A percentile compares a stretch with the other conserved stretches of the same genome.
phyloP scores from a whole-genome alignment of 2,888 invertebrate species.

The Clitarchus hookeri region DNA sequence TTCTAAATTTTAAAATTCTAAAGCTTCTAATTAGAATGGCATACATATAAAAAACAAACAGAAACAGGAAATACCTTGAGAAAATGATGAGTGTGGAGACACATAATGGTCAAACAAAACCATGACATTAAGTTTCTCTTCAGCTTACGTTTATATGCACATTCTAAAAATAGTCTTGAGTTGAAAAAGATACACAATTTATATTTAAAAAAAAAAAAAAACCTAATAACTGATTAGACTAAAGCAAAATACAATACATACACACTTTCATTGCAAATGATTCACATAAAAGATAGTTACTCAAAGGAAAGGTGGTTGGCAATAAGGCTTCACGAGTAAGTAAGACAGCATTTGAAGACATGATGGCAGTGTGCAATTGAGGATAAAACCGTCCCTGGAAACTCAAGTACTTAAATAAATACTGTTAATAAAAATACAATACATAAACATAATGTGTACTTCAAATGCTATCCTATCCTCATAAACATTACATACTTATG shows the following conservation, averaged over 20 bases:
- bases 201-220: constrained; percentile 28
- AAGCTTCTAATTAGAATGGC: not conserved
- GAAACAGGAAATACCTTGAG: constrained; percentile 2
- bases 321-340: not conserved
- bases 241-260: constrained; percentile 17
- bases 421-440: constrained; percentile 9
- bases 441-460: not conserved
- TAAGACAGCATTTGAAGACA: not conserved
- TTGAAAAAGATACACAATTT: constrained; percentile 37
- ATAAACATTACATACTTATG: not conserved
- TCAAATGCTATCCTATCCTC: constrained; percentile 2
- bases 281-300: constrained; percentile 4
- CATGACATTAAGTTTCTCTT: not conserved
- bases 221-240: not conserved
- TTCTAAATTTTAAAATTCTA: not conserved
- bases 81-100: not conserved
- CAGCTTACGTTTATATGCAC: constrained; percentile 22
- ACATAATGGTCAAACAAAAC: not conserved
- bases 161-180: constrained; percentile 30
- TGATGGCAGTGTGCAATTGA: constrained; percentile 7
- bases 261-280: not conserved
- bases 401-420: constrained; percentile 14
- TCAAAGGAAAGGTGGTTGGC: constrained; percentile 14
- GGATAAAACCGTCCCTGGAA: not conserved
- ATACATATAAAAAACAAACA: not conserved